A percentile compares a stretch with the other conserved stretches of the same genome.
Evolutionary conservation across 2,888 invertebrate species (phyloP).

Genomic region (Noctuana brunneofusca): DNA sequence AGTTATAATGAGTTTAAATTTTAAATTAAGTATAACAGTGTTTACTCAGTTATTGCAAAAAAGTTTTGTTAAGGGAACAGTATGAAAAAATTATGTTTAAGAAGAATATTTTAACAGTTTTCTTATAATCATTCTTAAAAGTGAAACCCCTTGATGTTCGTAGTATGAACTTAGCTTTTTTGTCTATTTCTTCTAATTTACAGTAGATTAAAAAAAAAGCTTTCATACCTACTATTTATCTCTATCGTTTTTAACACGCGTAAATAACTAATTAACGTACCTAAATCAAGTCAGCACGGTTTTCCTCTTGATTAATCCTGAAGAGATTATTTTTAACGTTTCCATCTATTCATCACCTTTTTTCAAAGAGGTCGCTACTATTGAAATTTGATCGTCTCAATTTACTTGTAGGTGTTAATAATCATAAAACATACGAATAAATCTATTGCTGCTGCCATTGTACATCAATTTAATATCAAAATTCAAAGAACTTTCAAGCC

Average conservation of each 20-base stretch:
- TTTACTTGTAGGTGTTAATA: constrained; percentile 18
- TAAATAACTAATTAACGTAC: constrained; percentile 1
- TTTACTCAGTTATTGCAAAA: no score
- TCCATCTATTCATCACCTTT: neutral
- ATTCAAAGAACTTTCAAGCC: constrained; percentile 25
- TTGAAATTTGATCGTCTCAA: constrained; percentile 17
- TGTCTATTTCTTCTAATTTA: no score
- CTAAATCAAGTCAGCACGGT: neutral
- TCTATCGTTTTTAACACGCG: neutral
- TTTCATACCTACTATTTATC: no score
- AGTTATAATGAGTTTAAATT: no score
- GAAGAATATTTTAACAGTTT: no score
- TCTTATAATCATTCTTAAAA: no score
- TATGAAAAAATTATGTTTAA: no score
- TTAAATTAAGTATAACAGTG: no score
- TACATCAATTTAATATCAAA: constrained; percentile 27
- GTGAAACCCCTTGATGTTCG: no score
- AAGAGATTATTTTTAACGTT: neutral
- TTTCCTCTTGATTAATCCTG: neutral
- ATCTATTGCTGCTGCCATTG: constrained; percentile 13
- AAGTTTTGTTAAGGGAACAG: no score
- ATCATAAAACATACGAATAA: constrained; percentile 22
- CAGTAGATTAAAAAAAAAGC: no score
- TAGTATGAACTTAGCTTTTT: no score
- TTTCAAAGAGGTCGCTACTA: constrained; percentile 18